phyloP scores from a whole-genome alignment of 2,888 invertebrate species.

The Limnephilus rhombicus region DNA sequence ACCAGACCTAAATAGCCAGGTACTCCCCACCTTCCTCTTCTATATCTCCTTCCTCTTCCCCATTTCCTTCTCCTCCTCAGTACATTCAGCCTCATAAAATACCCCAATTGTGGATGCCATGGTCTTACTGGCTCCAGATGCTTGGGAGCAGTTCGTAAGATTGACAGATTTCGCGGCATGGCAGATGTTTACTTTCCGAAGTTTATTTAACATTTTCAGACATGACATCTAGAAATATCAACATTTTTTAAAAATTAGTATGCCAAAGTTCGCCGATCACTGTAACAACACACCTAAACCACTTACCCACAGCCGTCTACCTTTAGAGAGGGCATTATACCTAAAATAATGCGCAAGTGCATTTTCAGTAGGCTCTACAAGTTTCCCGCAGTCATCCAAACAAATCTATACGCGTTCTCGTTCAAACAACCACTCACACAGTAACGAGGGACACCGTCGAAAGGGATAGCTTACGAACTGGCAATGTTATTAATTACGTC shows the following conservation, averaged over 20 bases:
- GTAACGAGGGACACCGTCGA: neutral
- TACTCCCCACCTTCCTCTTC: too few species aligned
- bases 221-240: neutral
- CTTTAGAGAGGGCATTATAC: constrained; percentile 5
- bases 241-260: neutral
- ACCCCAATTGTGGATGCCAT: too few species aligned
- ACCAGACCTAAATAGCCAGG: too few species aligned
- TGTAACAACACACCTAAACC: constrained; percentile 23
- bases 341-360: constrained; percentile 17
- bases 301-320: neutral
- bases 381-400: constrained; percentile 42
- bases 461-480: neutral
- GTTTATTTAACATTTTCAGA: neutral
- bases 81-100: too few species aligned
- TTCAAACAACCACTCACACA: neutral
- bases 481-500: neutral
- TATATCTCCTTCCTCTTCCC: too few species aligned
- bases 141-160: too few species aligned
- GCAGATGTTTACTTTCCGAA: too few species aligned
- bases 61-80: too few species aligned
- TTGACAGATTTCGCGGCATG: too few species aligned
- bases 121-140: too few species aligned
- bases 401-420: neutral
- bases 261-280: neutral
- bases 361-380: constrained; percentile 43